Evolutionary conservation across 2,797 vertebrate genomes (phyloP), one percentile per base, ranked within the genome.

Genomic region (Hafferia zeledoni): DNA sequence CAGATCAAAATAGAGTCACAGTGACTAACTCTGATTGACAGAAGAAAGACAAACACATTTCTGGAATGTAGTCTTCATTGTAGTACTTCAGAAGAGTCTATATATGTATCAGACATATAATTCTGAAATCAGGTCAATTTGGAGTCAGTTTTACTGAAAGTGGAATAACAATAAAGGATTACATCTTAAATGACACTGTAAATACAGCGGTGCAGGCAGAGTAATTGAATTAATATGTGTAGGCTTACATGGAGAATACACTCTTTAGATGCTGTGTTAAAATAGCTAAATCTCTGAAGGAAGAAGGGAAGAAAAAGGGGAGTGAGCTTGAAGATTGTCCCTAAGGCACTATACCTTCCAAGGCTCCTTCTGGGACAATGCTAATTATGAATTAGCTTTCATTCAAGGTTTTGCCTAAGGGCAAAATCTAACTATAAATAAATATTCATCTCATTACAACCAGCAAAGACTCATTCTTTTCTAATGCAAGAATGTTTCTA

Each of bases 381-480:
- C 24, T 93, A 92, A 94, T 89, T 89, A 85, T 50, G 17, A 57
- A 80, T 50, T 39, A 94, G 46, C 10, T 93, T 74, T 89, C 79
- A 75, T 44, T 92, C 61, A 70, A 78, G n/a, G 35, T 37, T 89
- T 93, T 92, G 78, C 83, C 61, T 61, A 27, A 74, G 81, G 71
- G 79, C 50, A 93, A 5, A 64, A 87, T 91, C 39, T 50, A 91
- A 47, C 17, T 47, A 83, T 46, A 89, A 91, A 76, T 83, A 86
- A 93, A 50, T 87, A 84, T 78, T 93, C 49, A 12, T 92, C 65
- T 47, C 13, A 91, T 6, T 44, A 24, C 87, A 52, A 75, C n/a
- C 57, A 50, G 39, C 10, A 83, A 87, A 79, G 46, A 46, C 9
- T 46, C 4, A n/a, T 53, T 64, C 31, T 77, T 79, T 87, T 94